A percentile compares a stretch with the other conserved stretches of the same genome.
Evolutionary conservation across 1,140 invertebrate species (phyloP).

Genomic region (Zaprionus camerounensis): DNA sequence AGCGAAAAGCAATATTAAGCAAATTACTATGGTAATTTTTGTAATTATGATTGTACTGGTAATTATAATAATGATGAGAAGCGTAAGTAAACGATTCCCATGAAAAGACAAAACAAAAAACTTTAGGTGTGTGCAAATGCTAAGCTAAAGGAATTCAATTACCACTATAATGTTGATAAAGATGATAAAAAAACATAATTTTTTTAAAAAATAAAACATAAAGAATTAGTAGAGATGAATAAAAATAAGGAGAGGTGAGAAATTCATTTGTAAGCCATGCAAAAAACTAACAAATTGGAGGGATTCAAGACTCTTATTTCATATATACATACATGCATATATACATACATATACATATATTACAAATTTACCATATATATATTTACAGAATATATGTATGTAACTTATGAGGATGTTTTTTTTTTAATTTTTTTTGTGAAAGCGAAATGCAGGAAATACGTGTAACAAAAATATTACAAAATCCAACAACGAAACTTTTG

Average conservation of each 20-base stretch:
- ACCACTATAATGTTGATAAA: slow-evolving; percentile 32
- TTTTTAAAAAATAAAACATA: slow-evolving; percentile 20
- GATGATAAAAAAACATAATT: background rate
- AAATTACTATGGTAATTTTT: slow-evolving; percentile 24
- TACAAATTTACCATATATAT: slow-evolving; percentile 63
- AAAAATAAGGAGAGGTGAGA: background rate
- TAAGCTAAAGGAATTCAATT: slow-evolving; percentile 50
- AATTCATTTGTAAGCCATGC: slow-evolving; percentile 43
- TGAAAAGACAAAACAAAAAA: slow-evolving; percentile 6
- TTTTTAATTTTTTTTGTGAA: slow-evolving; percentile 55
- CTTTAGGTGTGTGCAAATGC: slow-evolving; percentile 38
- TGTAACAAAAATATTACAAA: slow-evolving; percentile 81
- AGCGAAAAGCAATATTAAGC: slow-evolving; percentile 70
- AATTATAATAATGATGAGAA: slow-evolving; percentile 32
- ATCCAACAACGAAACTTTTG: slow-evolving; percentile 83
- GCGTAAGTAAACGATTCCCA: background rate
- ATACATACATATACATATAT: slow-evolving; percentile 43
- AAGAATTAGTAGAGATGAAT: background rate
- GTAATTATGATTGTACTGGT: slow-evolving; percentile 34
- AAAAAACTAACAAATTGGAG: slow-evolving; percentile 66
- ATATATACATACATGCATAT: slow-evolving; percentile 62
- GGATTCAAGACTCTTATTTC: slow-evolving; percentile 81
- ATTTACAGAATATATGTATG: slow-evolving; percentile 50
- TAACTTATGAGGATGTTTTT: slow-evolving; percentile 28
- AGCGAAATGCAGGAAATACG: slow-evolving; percentile 76